Percentiles rank a stretch among this genome's conserved stretches.
These are phyloP conservation scores for Podiceps cristatus DNA, from an alignment of 2,113 vertebrate species.

Conservation along the genomic window DNA sequence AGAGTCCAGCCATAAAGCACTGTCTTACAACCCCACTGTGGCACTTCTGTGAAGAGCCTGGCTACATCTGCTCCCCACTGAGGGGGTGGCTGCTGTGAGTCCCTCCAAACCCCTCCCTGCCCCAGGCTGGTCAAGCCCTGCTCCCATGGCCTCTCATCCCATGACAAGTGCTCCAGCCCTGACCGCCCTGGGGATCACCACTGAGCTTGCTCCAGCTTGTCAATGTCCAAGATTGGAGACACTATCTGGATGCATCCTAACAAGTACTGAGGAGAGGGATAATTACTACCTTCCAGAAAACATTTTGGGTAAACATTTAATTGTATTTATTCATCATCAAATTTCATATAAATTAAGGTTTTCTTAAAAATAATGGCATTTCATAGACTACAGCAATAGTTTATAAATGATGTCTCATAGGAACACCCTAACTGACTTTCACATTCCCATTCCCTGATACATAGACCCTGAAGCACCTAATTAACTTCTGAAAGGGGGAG, in stretches of 20 bases:
- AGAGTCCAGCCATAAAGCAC: neutral
- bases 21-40: too few relatives aligned
- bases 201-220: neutral
- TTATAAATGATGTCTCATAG: neutral
- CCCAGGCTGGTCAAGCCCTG: neutral
- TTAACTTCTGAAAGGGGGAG: neutral
- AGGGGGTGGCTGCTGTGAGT: neutral
- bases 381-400: neutral
- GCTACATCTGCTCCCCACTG: neutral
- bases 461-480: neutral
- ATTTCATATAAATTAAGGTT: neutral
- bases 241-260: neutral
- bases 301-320: neutral
- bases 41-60: neutral
- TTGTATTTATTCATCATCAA: neutral
- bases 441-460: neutral
- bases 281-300: neutral
- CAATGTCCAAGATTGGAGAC: neutral
- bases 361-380: neutral
- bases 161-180: neutral
- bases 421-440: neutral
- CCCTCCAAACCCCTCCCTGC: neutral
- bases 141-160: neutral
- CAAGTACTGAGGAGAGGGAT: neutral
- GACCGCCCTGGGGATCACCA: accelerated